phyloP scores from a whole-genome alignment of 30 jellyfish, hydroid and myxozoan genomes.

The Cassiopea xamachana region DNA sequence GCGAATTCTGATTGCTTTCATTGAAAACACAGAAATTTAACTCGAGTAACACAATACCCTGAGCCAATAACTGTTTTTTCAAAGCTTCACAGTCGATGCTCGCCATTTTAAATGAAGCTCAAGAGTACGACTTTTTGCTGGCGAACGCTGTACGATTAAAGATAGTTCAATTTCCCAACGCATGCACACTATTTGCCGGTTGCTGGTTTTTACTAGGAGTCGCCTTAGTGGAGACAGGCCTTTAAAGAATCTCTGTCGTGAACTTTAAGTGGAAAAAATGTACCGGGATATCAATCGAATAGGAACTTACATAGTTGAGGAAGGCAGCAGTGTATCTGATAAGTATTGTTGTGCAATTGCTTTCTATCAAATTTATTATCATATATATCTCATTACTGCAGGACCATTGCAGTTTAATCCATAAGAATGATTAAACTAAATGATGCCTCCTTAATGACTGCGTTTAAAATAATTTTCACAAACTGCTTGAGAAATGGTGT shows the following conservation, averaged over 20 bases:
- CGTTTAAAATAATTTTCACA: too few species aligned
- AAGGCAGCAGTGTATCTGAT: too few species aligned
- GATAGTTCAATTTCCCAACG: constrained; percentile 54
- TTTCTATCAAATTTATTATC: too few species aligned
- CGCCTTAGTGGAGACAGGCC: constrained; percentile 72
- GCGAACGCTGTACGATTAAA: constrained; percentile 62
- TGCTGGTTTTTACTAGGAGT: constrained; percentile 61
- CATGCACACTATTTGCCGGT: constrained; percentile 59
- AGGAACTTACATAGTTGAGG: too few species aligned
- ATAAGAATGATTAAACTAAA: too few species aligned
- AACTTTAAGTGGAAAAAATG: too few species aligned
- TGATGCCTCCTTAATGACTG: too few species aligned
- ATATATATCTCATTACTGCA: too few species aligned
- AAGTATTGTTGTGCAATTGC: too few species aligned
- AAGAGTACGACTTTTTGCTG: constrained; percentile 41
- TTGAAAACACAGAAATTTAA: background rate
- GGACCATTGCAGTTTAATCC: too few species aligned
- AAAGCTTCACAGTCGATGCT: constrained; percentile 29
- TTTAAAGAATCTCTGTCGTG: background rate
- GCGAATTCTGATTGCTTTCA: constrained; percentile 17
- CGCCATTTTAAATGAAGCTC: constrained; percentile 55
- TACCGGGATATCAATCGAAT: too few species aligned
- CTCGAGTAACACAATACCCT: constrained; percentile 43
- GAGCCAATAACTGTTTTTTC: constrained; percentile 42
- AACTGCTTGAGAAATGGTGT: too few species aligned